phyloP scores from a whole-genome alignment of 2,888 invertebrate genomes.

The Spisula subtruncata region DNA sequence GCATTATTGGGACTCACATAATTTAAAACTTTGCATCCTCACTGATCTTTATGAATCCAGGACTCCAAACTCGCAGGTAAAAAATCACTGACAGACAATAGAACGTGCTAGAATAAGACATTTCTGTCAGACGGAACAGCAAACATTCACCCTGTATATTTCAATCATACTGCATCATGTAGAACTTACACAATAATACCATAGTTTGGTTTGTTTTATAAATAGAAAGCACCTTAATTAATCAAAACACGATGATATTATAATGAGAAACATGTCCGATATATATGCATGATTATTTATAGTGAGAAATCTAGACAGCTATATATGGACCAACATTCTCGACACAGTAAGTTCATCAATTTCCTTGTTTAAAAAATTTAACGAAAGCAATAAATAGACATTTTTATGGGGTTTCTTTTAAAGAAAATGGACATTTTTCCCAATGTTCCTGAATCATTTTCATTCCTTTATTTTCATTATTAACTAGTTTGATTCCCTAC shows the following conservation, averaged over 20 bases:
- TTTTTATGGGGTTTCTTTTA: not conserved
- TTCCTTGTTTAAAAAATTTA: not conserved
- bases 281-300: not conserved
- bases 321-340: not conserved
- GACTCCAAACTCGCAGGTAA: too few species aligned
- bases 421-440: too few species aligned
- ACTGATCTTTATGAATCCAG: too few species aligned
- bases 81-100: too few species aligned
- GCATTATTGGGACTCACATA: too few species aligned
- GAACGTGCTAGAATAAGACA: not conserved
- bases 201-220: constrained; percentile 22
- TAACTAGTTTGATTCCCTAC: not conserved
- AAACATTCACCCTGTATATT: not conserved
- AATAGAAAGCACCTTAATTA: constrained; percentile 21
- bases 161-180: not conserved
- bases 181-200: constrained; percentile 4
- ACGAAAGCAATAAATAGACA: not conserved
- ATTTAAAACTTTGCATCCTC: too few species aligned
- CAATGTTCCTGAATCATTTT: too few species aligned
- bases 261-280: constrained; percentile 3
- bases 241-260: constrained; percentile 15
- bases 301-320: not conserved
- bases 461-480: too few species aligned
- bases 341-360: not conserved
- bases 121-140: not conserved